A percentile compares a stretch with the other conserved stretches of the same genome.
These are phyloP conservation scores for Urocolius indicus DNA, from an alignment of 2,113 vertebrate species.

Conservation along the genomic window DNA sequence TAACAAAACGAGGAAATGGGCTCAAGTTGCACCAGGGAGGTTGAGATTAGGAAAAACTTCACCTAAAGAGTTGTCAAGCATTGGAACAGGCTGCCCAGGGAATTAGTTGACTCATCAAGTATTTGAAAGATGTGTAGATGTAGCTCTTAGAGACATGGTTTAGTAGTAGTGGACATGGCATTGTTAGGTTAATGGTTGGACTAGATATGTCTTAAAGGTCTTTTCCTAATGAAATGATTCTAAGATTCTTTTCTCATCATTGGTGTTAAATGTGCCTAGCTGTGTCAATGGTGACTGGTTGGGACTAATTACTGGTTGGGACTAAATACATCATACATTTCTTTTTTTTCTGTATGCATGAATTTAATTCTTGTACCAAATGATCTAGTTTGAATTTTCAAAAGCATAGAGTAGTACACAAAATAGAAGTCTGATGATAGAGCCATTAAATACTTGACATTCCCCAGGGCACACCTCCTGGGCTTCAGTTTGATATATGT, in stretches of 20 bases:
- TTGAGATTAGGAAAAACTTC: neutral
- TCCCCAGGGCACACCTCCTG: neutral
- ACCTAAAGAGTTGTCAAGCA: neutral
- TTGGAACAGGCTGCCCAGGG: neutral
- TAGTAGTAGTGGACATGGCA: neutral
- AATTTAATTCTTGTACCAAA: neutral
- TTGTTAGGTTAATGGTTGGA: neutral
- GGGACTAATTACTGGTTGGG: neutral
- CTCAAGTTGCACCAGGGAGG: neutral
- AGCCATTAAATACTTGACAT: neutral
- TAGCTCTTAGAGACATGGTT: neutral
- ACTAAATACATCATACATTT: neutral
- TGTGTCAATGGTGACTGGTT: rapidly evolving
- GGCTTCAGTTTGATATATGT: neutral
- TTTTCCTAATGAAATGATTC: neutral
- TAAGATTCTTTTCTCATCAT: neutral
- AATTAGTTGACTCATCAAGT: neutral
- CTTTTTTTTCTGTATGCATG: neutral
- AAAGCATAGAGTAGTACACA: neutral
- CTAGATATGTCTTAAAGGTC: neutral
- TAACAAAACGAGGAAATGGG: neutral
- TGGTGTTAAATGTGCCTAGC: neutral
- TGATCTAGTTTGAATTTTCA: neutral
- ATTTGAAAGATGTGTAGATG: neutral
- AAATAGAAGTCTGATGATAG: neutral